A percentile compares a stretch with the other conserved stretches of the same genome.
Evolutionary conservation across 30 jellyfish, hydroid and myxozoan species (phyloP).

Genomic region (Aurelia sp.): DNA sequence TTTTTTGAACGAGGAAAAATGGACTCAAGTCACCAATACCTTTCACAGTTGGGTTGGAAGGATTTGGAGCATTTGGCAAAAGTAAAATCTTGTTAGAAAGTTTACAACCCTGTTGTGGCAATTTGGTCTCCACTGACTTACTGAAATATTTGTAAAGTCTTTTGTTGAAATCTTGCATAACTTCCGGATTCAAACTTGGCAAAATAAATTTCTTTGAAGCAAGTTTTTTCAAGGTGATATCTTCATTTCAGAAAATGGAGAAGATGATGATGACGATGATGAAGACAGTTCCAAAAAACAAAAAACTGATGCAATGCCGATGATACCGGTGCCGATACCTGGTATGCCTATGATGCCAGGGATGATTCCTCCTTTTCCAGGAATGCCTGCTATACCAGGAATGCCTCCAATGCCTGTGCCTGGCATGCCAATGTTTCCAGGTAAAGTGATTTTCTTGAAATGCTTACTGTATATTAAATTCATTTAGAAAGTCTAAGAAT

Average conservation of each 20-base stretch:
- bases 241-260: not conserved
- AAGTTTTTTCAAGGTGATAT: too few species aligned
- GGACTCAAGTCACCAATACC: too few species aligned
- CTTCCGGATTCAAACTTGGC: too few species aligned
- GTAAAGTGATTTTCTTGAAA: not conserved
- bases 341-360: constrained; percentile 84
- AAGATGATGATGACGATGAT: constrained; percentile 78
- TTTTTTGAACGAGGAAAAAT: too few species aligned
- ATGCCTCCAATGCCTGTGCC: constrained; percentile 78
- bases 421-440: constrained; percentile 72
- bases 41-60: too few species aligned
- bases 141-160: not conserved
- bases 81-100: not conserved
- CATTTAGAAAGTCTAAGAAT: not conserved
- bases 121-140: not conserved
- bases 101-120: not conserved
- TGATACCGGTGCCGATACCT: constrained; percentile 65
- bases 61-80: too few species aligned
- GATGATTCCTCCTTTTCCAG: constrained; percentile 91
- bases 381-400: constrained; percentile 88
- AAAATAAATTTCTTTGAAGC: too few species aligned
- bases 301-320: constrained; percentile 18
- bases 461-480: not conserved
- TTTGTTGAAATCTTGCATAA: not conserved
- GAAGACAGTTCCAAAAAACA: constrained; percentile 42